Base-by-base conservation (phyloP, 2,888 invertebrate species). In the Trichogramma evanescens region DNA sequence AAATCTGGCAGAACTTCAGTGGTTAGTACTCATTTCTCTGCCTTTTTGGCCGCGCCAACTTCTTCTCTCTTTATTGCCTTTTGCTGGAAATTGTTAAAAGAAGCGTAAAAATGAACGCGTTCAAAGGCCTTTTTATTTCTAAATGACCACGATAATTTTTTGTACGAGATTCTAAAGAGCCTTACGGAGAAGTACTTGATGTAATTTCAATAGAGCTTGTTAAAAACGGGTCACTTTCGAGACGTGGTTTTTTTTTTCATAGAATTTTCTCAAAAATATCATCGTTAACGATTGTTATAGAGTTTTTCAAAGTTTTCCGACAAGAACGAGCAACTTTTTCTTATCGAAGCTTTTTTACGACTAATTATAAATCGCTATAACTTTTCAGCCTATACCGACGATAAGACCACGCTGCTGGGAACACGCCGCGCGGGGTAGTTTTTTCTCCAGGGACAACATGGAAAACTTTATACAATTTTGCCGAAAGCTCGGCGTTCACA, bases 381-480 rank as follows among this genome's bases (percentile, higher is more conserved):
- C 57, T 65, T 72, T 74, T n/a, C 78, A 89, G 89, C 82, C 86
- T 65, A 82, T 86, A 67, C 91, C 91, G 9, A 81, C 81, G 59
- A 86, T 91, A 71, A 83, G 86, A 69, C 88, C 88, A 41, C 86
- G 89, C 69, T 90, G 89, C 77, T 90, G 91, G 84, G 89, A 89
- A 79, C 89, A 88, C 70, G 93, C 93, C 9, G 88, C 89, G 62
- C 83, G 90, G 8, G 85, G 90, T 67, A 91, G 91, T 71, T 94
- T 93, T 82, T 93, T 91, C 79, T 91, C 93, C 0, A 76, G 93
- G 50, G 93, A 94, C 79, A 93, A 93, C 79, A 89, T 91, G 70
- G 91, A 91, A 72, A 92, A 92, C 79, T 94, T 93, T 78, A 86
- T 93, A 69, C 87, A 87, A 64, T 93, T 93, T 82, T 92, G 92